Evolutionary conservation across 1,140 invertebrate species (phyloP), one percentile per base, ranked within the genome.

Genomic region (Steinernema feltiae): DNA sequence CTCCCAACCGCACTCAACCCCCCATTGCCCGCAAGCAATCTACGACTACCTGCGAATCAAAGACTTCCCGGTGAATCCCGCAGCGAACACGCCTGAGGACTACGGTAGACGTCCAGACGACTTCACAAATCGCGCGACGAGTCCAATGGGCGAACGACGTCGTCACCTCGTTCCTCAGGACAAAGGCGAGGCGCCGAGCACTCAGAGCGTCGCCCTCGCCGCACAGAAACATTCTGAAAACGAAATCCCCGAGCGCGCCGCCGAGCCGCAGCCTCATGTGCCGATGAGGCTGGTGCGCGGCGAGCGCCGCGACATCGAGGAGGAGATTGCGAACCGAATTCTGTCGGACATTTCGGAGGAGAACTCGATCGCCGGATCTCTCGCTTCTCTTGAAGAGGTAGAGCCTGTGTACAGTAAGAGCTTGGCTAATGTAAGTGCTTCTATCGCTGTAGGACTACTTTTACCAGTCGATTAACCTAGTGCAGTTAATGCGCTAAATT

Each of bases 1-100:
- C 71, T 72, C 74, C 27, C 76, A 74, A 48, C 31, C 70, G 76
- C 15, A 69, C 21, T 71, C 80, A 76, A 18, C 30, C 21, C 78
- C 73, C 29, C 70, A 83, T n/a, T n/a, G n/a, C n/a, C 85, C 83
- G 1, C 71, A 75, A 29, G 83, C 84, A n/a, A 70, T 83, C 41
- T 84, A 84, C 73, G 83, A 84, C 71, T 86, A 86, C 73, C 71
- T 85, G 32, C 70, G 82, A 69, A 86, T 84, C 69, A 86, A 84
- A 69, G 79, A 84, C 46, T 18, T 29, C 24, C 79, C 73, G 17
- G 69, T 46, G n/a, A 41, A 48, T 21, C 53, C 53, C 3, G 24
- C 53, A 3, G 53, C 53, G 3, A 63, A 63, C 53, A 63, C 53
- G 12, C 53, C 53, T 27, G 53, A 63, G 53, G 53, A 63, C 24